Base-by-base conservation (phyloP, 2,888 invertebrate genomes). In the Allolobophora icterica region DNA sequence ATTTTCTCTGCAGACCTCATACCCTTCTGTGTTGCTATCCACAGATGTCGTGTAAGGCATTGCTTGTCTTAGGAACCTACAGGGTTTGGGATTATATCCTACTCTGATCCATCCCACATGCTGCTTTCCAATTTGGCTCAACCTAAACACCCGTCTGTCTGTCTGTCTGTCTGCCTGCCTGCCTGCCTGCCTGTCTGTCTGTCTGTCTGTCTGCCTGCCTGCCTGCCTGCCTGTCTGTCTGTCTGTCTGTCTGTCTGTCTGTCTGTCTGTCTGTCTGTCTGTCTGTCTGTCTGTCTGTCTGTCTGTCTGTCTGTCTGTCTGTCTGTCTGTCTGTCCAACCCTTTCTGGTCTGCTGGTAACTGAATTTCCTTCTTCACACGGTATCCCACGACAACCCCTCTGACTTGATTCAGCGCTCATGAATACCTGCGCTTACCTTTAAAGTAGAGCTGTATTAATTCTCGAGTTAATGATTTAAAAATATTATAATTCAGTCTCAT, bases 81-180 rank as follows among this genome's bases (percentile, higher is more conserved):
- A 45, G 11, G 24, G 24, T 52, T 52, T 24, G 3, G 17, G 24
- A 13, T 42, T 24, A 24, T 2, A 24, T 24, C 24, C n/a, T 6
- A n/a, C n/a, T n/a, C 71, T 71, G 30, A n/a, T 71, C 8, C 71
- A 71, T n/a, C 13, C 30, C 71, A 71, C n/a, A n/a, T n/a, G n/a
- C 11, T 13, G 71, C 71, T 17, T 71, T n/a, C 71, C 15, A 30
- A 71, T 71, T 71, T 52, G 0, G 1, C 71, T 8, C n/a, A 71
- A 30, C 71, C 30, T n/a, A 71, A 71, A 71, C n/a, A 71, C 89
- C 17, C n/a, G n/a, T 89, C 40, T 89, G 15, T 89, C 89, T 89
- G 2, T 89, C 38, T 34, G 1, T 19, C 84, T 84, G 13, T 84
- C 84, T 84, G 17, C 33, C 17, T 84, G 15, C 11, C 33, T 33